Base-by-base conservation (phyloP, 1,140 invertebrate species). In the Heliconius eleuchia region DNA sequence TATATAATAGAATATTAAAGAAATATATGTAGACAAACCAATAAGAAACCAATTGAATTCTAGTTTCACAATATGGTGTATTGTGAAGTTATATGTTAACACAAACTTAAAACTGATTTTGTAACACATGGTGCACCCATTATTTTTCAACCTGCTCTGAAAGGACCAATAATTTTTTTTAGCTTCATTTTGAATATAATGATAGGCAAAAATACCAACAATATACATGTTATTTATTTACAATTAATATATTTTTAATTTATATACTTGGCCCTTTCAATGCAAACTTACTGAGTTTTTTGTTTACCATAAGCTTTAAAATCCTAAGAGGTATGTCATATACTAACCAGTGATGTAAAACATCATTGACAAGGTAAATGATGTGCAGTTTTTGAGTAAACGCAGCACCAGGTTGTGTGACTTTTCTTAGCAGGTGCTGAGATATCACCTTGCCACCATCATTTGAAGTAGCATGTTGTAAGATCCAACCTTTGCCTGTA, bases 311-410 rank as follows among this genome's bases (percentile, higher is more conserved):
- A 82, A 77, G 55, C 37, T 30, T 46, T 16, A 37, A 70, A 74
- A n/a, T 37, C 13, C 34, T 27, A 18, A 52, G 75, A 34, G 39
- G 16, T 60, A 30, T 7, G 19, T 73, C 60, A 16, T 73, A 86
- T 90, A 93, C 97, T 97, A 96, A 99, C 98, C 99, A 99, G 95
- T 99, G 98, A 95, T 99, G 98, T 73, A 99, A 95, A 46, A 99
- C 97, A 96, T 99, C 99, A 95, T 99, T 99, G 82, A 99, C 98
- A 87, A 99, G 96, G 95, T 99, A 99, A 92, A 99, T 99, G 89
- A 99, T 97, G 95, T 99, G 98, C 75, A 99, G 96, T 95, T 99
- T 98, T 92, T 98, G 97, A 83, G 96, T 96, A 96, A 99, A 99
- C 80, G 96, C 96, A 73, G 97, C 96, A 82, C 97, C 97, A 79